phyloP scores from a whole-genome alignment of 2,888 invertebrate genomes.

The Hyppa rectilinea region DNA sequence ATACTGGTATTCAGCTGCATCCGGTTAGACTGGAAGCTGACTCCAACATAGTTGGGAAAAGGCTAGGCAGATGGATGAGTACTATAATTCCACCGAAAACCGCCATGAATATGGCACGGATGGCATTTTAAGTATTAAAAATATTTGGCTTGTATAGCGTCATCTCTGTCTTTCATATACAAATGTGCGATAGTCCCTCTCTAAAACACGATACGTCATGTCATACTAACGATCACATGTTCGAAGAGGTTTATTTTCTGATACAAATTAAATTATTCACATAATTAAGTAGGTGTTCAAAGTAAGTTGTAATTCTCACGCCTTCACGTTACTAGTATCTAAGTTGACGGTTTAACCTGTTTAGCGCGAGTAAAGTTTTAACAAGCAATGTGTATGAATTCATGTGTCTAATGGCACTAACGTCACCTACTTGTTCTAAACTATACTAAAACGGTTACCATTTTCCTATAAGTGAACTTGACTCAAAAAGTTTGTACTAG shows the following conservation, averaged over 20 bases:
- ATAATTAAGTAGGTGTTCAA: conserved; percentile 27
- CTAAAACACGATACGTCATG: conserved; percentile 2
- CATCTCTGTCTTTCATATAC: neutral
- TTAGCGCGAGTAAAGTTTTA: conserved; percentile 35
- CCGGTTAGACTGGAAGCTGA: no score
- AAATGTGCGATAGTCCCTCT: neutral
- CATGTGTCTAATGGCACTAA: neutral
- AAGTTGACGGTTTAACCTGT: conserved; percentile 34
- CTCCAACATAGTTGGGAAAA: no score
- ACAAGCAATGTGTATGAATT: conserved; percentile 36
- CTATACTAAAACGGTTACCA: neutral
- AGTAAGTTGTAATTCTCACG: conserved; percentile 34
- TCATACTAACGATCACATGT: neutral
- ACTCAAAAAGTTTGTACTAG: neutral
- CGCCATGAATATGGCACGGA: neutral
- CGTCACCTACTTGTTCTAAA: neutral
- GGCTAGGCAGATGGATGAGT: no score
- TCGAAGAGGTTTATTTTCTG: neutral
- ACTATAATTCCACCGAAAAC: neutral
- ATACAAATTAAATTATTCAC: conserved; percentile 9
- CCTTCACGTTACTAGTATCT: conserved; percentile 13
- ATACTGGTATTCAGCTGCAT: no score
- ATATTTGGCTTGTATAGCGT: neutral
- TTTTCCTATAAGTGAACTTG: neutral
- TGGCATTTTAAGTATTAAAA: neutral